Conservation (phyloP, 1,140 invertebrate genomes). For the Cyphomyrmex costatus region DNA sequence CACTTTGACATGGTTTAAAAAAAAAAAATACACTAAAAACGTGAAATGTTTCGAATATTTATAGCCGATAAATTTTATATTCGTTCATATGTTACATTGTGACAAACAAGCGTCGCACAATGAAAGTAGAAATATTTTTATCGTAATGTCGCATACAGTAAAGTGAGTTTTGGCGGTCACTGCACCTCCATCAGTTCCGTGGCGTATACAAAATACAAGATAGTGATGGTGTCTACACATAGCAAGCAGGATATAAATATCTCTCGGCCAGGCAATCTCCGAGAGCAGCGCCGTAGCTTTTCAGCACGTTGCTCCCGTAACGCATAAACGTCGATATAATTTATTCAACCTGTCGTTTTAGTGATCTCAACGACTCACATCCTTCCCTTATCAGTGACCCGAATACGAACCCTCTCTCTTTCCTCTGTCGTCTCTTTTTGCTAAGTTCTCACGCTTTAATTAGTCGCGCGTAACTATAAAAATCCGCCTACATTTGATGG, state of each 20-base stretch:
- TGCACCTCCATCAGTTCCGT: not conserved
- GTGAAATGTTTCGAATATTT: not conserved
- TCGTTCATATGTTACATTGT: no score
- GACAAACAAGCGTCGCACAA: no score
- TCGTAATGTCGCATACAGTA: not conserved
- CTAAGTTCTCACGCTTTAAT: slow-evolving; percentile 26
- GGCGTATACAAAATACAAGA: slow-evolving; percentile 26
- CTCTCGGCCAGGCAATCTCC: slow-evolving; percentile 32
- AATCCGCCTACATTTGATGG: slow-evolving; percentile 4
- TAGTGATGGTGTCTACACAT: not conserved
- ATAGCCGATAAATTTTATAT: not conserved
- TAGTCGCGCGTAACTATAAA: slow-evolving; percentile 8
- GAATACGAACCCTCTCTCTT: slow-evolving; percentile 44
- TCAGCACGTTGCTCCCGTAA: slow-evolving; percentile 52
- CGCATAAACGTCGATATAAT: slow-evolving; percentile 71
- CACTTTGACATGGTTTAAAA: not conserved
- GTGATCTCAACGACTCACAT: slow-evolving; percentile 72
- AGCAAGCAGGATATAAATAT: slow-evolving; percentile 50
- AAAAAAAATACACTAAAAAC: not conserved
- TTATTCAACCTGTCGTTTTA: slow-evolving; percentile 74
- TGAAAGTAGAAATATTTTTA: slow-evolving; percentile 1
- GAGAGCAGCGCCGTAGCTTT: slow-evolving; percentile 46
- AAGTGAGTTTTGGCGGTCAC: slow-evolving; percentile 8
- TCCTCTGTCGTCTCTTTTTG: not conserved
- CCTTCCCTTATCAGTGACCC: slow-evolving; percentile 74